Conservation (phyloP, 2,797 vertebrate species). For the Lycodopsis pacificus region DNA sequence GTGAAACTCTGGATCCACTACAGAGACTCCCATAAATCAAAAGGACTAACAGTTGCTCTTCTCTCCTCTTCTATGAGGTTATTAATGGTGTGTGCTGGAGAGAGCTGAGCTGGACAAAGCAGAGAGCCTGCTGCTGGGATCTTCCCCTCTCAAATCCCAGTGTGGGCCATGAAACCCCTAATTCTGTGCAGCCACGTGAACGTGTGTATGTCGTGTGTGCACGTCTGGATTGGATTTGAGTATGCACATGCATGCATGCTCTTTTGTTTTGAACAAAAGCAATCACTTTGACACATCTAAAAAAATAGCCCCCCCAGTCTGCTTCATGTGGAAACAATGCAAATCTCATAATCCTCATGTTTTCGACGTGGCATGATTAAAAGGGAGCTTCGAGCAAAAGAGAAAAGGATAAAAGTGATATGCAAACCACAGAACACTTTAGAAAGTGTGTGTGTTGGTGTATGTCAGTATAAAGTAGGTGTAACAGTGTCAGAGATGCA, state of each 20-base stretch:
- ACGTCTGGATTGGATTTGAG: slow-evolving; percentile 1
- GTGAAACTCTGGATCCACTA: slow-evolving; percentile 51
- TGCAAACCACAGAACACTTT: slow-evolving; percentile 39
- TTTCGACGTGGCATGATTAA: slow-evolving; percentile 71
- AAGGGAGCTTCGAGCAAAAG: slow-evolving; percentile 54
- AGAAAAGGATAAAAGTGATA: slow-evolving; percentile 41
- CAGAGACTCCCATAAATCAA: slow-evolving; percentile 76
- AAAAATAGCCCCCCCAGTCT: slow-evolving; percentile 31
- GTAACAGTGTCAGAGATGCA: slow-evolving; percentile 7
- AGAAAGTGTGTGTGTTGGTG: slow-evolving; percentile 6
- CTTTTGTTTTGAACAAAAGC: slow-evolving; percentile 45
- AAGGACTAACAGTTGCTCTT: slow-evolving; percentile 64
- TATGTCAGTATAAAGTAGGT: neutral
- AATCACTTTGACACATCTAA: slow-evolving; percentile 43
- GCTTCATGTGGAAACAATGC: slow-evolving; percentile 72
- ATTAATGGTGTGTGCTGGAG: slow-evolving; percentile 79
- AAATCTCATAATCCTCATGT: slow-evolving; percentile 74
- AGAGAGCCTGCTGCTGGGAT: slow-evolving; percentile 61
- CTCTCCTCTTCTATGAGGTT: slow-evolving; percentile 63
- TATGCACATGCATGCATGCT: neutral
- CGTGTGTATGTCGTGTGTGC: slow-evolving; percentile 16
- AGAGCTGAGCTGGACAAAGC: slow-evolving; percentile 74
- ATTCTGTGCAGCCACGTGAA: slow-evolving; percentile 34
- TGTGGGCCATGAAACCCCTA: slow-evolving; percentile 47
- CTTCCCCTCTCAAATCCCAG: slow-evolving; percentile 57